Percentiles rank a stretch among this genome's conserved stretches.
phyloP scores from a whole-genome alignment of 2,797 vertebrate species.

The Epinephelus coioides region DNA sequence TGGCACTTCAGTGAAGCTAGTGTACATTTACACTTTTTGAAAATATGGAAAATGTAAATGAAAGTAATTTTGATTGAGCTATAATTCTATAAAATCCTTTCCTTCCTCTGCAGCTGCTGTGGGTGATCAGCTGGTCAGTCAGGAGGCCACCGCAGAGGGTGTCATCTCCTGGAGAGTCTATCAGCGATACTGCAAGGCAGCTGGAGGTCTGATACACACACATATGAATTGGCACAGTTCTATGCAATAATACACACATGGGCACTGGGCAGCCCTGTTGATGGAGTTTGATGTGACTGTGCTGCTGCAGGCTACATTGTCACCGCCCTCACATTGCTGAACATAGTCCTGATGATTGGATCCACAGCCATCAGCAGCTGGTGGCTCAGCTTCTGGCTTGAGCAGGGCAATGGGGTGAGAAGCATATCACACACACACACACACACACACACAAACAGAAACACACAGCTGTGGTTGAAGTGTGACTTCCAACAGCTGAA shows the following conservation, averaged over 20 bases:
- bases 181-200: constrained; percentile 84
- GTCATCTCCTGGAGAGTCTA: constrained; percentile 84
- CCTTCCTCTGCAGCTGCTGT: constrained; percentile 31
- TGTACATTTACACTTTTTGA: neutral
- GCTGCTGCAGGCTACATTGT: constrained; percentile 83
- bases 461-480: too few species aligned
- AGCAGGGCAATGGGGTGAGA: constrained; percentile 85
- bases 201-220: constrained; percentile 84
- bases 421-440: neutral
- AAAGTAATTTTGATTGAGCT: neutral
- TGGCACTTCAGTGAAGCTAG: neutral
- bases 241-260: neutral
- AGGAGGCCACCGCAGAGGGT: constrained; percentile 77
- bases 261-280: neutral
- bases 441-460: neutral
- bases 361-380: constrained; percentile 85
- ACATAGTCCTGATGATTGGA: constrained; percentile 82
- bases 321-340: constrained; percentile 62
- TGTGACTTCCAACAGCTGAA: neutral
- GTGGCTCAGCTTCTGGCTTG: constrained; percentile 90
- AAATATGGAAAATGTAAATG: too few species aligned
- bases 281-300: constrained; percentile 22
- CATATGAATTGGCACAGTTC: constrained; percentile 18
- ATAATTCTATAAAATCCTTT: neutral
- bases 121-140: constrained; percentile 80